phyloP scores from a whole-genome alignment of 1,140 invertebrate species.

The Saccostrea echinata region DNA sequence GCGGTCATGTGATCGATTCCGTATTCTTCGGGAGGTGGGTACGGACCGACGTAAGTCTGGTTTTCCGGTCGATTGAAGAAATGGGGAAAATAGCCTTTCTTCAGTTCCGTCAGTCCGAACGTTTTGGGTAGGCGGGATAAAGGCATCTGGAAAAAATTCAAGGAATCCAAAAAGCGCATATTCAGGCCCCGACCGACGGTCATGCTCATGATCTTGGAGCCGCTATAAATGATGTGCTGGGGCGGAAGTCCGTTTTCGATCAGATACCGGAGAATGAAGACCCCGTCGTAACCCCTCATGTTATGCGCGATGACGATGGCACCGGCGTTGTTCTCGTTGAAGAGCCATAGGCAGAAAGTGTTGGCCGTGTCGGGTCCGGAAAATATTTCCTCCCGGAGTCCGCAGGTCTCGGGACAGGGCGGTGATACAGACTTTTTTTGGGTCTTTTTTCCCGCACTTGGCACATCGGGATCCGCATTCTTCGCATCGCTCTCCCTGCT shows the following conservation, averaged over 20 bases:
- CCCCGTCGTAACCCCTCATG: not conserved
- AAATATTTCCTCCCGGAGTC: not conserved
- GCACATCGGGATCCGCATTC: too few relatives aligned
- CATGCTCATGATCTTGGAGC: conserved; percentile 40
- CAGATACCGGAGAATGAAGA: not conserved
- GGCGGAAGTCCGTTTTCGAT: not conserved
- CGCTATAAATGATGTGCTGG: conserved; percentile 22
- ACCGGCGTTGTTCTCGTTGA: not conserved
- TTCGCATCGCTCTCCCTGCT: too few relatives aligned
- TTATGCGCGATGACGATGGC: not conserved
- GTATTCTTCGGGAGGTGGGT: conserved; percentile 10
- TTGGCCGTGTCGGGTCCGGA: not conserved
- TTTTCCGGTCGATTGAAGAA: conserved; percentile 44
- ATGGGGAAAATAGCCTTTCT: conserved; percentile 59
- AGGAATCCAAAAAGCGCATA: not conserved
- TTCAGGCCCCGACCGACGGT: not conserved
- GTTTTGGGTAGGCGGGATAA: not conserved
- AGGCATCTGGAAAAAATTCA: too few relatives aligned
- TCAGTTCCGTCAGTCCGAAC: not conserved
- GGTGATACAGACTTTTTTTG: too few relatives aligned
- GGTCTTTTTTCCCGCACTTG: too few relatives aligned
- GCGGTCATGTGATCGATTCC: too few relatives aligned
- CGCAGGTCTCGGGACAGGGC: too few relatives aligned
- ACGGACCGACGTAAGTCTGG: conserved; percentile 43
- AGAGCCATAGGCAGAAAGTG: not conserved